Base-by-base conservation (phyloP, 2,113 vertebrate genomes). In the Acanthochromis polyacanthus region DNA sequence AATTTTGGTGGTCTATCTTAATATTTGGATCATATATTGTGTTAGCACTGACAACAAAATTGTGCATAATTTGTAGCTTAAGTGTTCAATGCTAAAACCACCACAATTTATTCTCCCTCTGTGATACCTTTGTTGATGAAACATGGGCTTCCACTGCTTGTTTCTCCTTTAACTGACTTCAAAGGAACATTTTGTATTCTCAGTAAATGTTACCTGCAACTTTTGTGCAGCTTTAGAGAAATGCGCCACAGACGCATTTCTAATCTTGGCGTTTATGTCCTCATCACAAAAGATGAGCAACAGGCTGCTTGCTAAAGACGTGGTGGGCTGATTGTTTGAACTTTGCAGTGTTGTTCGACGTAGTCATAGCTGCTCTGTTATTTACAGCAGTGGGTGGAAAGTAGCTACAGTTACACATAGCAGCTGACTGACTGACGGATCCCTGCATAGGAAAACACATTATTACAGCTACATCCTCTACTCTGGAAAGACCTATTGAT, bases 401-500 rank as follows among this genome's bases (percentile, higher is more conserved):
- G 23, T 58, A 40, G 63, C 22, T 48, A 11, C 61, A 56, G 50
- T 50, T 43, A 51, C 53, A 55, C 43, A 40, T 4, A 50, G 43
- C 28, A 71, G 63, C 64, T 64, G 62, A 65, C 4, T 69, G 58
- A 68, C 11, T 73, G 81, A 58, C 55, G 65, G 70, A 68, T 79
- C 46, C 40, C 30, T 77, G 53, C 38, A 81, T 62, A 52, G 70
- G 71, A 25, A 55, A 82, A 23, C 63, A 71, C 64, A 57, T 74
- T 64, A 71, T 64, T 59, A 70, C 4, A 22, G 40, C 61, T 10
- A 36, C 76, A 70, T 87, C 61, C 85, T 63, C 56, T 69, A 0
- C 69, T 56, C 45, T 71, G 71, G 78, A 85, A 89, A 89, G 23
- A 78, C 60, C 55, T 59, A 89, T 91, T 80, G 82, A 90, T 84